Base-by-base conservation (phyloP, 2,888 invertebrate genomes). In the Drosophila heteroneura region DNA sequence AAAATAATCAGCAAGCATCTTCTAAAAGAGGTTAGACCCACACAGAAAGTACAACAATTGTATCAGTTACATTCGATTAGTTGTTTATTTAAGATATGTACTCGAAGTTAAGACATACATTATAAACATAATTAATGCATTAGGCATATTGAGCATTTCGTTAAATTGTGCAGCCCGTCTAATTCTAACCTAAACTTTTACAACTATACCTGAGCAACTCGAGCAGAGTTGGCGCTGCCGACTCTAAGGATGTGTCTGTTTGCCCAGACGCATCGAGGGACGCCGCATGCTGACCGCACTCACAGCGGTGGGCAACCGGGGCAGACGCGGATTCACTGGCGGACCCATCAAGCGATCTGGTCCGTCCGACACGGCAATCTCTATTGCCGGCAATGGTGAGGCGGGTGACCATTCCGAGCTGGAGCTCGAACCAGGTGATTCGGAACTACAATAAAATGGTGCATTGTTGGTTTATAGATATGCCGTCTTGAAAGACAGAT, bases 371-470 rank as follows among this genome's bases (percentile, higher is more conserved):
- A 59, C 19, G 16, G 32, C 53, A 7, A 79, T 88, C n/a, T 83
- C 82, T 19, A 91, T 91, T 5, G 85, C 82, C 6, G 93, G 92
- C 71, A 93, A 81, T 5, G 93, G 93, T 33, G 94, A 93, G 64
- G 92, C 92, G 33, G 93, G 92, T 10, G 93, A 92, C 94, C 94
- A 94, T 71, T 93, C 93, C 1, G 94, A 93, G 49, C 94, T 91
- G 10, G 93, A 93, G 74, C 93, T 93, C 51, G 94, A 94, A 37
- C 93, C 92, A 5, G 93, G 93, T 10, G 93, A 93, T 76, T 93
- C 93, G 30, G 93, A 92, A 19, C 93, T 93, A 61, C 54, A 83
- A 64, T 6, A 44, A 64, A 63, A 22, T 19, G 19, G 7, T 6
- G 49, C 14, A 2, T 41, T 26, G 19, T 26, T 58, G 14, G 4